Conservation (phyloP, 1,140 invertebrate species). For the Drosophila bipectinata region DNA sequence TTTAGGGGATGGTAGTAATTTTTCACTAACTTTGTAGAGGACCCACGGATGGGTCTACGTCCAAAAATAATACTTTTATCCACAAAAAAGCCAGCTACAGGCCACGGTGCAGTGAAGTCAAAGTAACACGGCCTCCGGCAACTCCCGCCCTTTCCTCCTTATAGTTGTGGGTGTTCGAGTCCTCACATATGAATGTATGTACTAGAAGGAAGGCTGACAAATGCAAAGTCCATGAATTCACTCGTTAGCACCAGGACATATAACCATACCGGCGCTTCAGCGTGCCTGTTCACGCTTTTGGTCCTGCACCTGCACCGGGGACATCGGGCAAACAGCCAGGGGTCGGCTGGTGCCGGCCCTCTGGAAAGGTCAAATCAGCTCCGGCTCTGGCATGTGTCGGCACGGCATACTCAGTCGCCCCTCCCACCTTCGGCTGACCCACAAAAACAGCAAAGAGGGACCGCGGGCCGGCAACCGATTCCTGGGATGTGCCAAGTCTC, state of each 20-base stretch:
- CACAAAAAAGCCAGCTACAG: not conserved
- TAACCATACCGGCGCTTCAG: not conserved
- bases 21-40: too few species aligned
- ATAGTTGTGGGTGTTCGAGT: conserved; percentile 28
- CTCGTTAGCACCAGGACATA: conserved; percentile 56
- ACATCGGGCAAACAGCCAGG: conserved; percentile 24
- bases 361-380: conserved; percentile 49
- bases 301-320: conserved; percentile 25
- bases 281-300: conserved; percentile 30
- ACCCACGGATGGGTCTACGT: not conserved
- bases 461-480: conserved; percentile 23
- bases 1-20: too few species aligned
- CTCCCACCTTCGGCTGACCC: conserved; percentile 16
- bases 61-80: not conserved
- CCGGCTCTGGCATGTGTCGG: conserved; percentile 36
- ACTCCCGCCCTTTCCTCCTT: conserved; percentile 30
- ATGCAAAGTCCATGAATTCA: conserved; percentile 54
- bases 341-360: conserved; percentile 7
- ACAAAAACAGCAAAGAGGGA: conserved; percentile 8
- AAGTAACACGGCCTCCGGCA: conserved; percentile 32
- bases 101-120: conserved; percentile 36
- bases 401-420: not conserved
- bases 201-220: conserved; percentile 10
- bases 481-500: conserved; percentile 26
- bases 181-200: conserved; percentile 7